Evolutionary conservation across 1,140 invertebrate species (phyloP).

Genomic region (Antheraea mylitta): DNA sequence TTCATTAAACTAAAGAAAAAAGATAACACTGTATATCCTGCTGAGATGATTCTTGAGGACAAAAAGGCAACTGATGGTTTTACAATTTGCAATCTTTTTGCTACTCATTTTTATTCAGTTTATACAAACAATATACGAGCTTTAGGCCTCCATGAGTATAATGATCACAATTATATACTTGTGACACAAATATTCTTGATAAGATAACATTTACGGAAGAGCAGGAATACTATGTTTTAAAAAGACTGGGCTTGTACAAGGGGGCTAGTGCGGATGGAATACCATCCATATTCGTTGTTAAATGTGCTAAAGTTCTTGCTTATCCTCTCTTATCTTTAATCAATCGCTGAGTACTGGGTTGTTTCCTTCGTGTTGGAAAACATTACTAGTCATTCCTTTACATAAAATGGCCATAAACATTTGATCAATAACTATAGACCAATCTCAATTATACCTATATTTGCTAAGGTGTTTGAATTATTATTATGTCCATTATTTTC

Average conservation of each 20-base stretch:
- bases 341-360: background rate
- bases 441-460: constrained; percentile 12
- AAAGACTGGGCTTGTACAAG: constrained; percentile 11
- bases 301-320: constrained; percentile 9
- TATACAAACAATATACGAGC: too few species aligned
- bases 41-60: constrained; percentile 13
- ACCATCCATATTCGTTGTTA: constrained; percentile 6
- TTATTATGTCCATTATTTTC: background rate
- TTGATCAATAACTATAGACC: constrained; percentile 8
- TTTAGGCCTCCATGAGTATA: too few species aligned
- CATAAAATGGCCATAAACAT: constrained; percentile 7
- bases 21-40: constrained; percentile 11
- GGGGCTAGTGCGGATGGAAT: constrained; percentile 13
- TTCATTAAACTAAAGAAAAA: background rate
- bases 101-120: constrained; percentile 16
- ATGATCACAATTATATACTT: too few species aligned
- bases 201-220: too few species aligned
- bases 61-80: constrained; percentile 11
- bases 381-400: constrained; percentile 8
- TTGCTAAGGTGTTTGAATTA: too few species aligned
- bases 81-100: constrained; percentile 22
- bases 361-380: constrained; percentile 16
- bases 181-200: too few species aligned
- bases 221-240: too few species aligned
- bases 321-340: constrained; percentile 15